A percentile compares a stretch with the other conserved stretches of the same genome.
These are phyloP conservation scores for Bergia puertoricense DNA, from an alignment of 92 coral and sea anemone species.

Conservation along the genomic window DNA sequence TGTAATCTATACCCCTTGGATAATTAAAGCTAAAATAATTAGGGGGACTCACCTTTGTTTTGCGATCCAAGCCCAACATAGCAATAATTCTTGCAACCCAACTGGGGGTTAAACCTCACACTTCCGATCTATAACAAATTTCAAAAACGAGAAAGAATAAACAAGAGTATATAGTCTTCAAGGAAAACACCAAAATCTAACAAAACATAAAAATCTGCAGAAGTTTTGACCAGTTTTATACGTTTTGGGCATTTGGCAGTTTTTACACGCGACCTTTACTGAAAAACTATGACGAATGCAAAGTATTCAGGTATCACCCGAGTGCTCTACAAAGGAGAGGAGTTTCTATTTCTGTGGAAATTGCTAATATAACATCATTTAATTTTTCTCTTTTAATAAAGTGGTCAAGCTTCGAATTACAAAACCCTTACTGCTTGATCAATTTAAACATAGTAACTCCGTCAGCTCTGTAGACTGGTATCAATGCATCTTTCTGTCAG, in stretches of 20 bases:
- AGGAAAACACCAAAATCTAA: too few relatives aligned
- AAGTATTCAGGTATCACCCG: not conserved
- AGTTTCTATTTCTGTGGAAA: not conserved
- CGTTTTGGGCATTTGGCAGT: too few relatives aligned
- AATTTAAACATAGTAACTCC: too few relatives aligned
- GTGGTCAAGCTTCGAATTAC: too few relatives aligned
- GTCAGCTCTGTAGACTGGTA: too few relatives aligned
- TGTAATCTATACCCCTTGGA: not conserved
- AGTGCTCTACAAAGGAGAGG: not conserved
- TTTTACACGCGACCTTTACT: too few relatives aligned
- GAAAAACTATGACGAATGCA: too few relatives aligned
- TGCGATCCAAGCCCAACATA: conserved; percentile 76
- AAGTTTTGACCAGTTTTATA: too few relatives aligned
- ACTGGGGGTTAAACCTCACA: conserved; percentile 75
- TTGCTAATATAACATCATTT: too few relatives aligned
- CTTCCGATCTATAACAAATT: conserved; percentile 72
- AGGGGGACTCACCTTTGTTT: conserved; percentile 40
- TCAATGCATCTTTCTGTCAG: too few relatives aligned
- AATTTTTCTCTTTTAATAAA: too few relatives aligned
- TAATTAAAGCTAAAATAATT: not conserved
- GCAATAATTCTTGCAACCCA: conserved; percentile 76
- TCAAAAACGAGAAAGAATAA: not conserved
- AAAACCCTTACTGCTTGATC: too few relatives aligned
- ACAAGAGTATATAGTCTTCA: not conserved
- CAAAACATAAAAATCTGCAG: not conserved